Base-by-base conservation (phyloP, 2,797 vertebrate species). In the Cryptoblepharus egeriae region DNA sequence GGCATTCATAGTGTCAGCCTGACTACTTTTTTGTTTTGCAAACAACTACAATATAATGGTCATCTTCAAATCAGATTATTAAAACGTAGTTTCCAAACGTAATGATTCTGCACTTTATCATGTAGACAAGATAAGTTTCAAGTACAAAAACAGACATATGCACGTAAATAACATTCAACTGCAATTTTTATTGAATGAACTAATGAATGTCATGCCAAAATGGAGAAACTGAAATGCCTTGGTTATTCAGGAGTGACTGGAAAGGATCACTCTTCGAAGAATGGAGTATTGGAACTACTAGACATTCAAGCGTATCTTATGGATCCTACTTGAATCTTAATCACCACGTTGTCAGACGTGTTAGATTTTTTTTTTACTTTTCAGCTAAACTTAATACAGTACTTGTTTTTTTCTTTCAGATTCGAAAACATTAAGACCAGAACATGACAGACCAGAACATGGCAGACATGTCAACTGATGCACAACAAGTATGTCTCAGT, bases 401-500 rank as follows among this genome's bases (percentile, higher is more conserved):
- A n/a, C n/a, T n/a, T n/a, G n/a, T 32, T 39, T 85, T 4, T 13
- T 42, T 28, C 11, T 79, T 32, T 35, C 72, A 93, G 92, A 76
- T 42, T 88, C 15, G 45, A 74, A 57, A 61, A 39, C 39, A 9
- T 9, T 42, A 42, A 42, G 39, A 42, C 39, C 4, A 42, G 39
- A 42, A 42, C 39, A 42, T 42, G 39, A 9, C 39, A 85, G 85
- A 86, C 20, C 57, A 74, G 85, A 88, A 91, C 90, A 96, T 96
- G 96, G 94, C 90, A 3, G 75, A 90, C 13, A 87, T 91, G 79
- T 90, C 88, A 69, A 80, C 88, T 75, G 93, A 93, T 75, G 89
- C 90, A 45, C 93, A 94, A 12, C 93, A 85, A 94, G 96, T 96
- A 94, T 26, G 87, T 79, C 26, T 87, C 39, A 87, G 1, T 63